phyloP scores from a whole-genome alignment of 2,888 invertebrate species.

The Bursaphelenchus okinawaensis region DNA sequence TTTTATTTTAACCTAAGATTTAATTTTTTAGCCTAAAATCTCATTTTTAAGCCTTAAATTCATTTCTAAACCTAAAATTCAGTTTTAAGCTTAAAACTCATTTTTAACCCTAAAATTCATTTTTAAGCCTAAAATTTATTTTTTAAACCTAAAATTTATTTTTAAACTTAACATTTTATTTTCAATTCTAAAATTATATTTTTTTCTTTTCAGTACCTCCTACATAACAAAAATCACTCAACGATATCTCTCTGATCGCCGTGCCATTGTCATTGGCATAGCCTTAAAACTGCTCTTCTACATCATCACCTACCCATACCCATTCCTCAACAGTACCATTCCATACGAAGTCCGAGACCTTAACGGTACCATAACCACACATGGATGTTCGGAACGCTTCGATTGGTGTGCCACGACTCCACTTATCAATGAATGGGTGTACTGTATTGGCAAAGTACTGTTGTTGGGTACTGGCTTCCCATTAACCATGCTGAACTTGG shows the following conservation, averaged over 20 bases:
- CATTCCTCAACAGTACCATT: conserved; percentile 10
- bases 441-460: conserved; percentile 25
- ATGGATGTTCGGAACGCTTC: conserved; percentile 19
- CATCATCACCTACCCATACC: conserved; percentile 31
- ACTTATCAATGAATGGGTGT: conserved; percentile 25
- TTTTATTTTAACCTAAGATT: no score
- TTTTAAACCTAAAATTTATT: no score
- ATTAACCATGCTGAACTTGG: conserved; percentile 17
- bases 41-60: no score
- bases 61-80: no score
- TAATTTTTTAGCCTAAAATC: no score
- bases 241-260: conserved; percentile 13
- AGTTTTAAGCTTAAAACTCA: no score
- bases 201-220: neutral
- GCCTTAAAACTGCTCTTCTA: conserved; percentile 11
- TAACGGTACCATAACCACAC: neutral
- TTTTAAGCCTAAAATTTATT: no score
- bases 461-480: conserved; percentile 20
- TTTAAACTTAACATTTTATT: no score
- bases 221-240: neutral
- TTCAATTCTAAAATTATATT: neutral
- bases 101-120: no score
- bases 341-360: neutral
- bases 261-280: conserved; percentile 1
- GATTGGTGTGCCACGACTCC: conserved; percentile 25